These are phyloP conservation scores for Coendou prehensilis DNA, from an alignment of 2,797 vertebrate genomes.

Conservation along the genomic window DNA sequence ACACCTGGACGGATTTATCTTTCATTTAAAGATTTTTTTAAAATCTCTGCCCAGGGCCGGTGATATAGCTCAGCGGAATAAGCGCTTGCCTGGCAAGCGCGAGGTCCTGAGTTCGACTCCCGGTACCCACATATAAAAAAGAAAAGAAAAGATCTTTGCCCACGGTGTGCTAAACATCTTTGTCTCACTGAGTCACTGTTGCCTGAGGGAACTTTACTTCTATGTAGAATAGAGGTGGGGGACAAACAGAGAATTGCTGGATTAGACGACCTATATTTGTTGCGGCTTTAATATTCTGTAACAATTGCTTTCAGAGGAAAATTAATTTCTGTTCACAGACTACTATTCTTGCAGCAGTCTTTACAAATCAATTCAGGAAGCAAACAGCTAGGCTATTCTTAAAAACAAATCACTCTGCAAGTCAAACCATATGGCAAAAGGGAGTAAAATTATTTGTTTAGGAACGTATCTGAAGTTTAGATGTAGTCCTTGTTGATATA, in stretches of 20 bases:
- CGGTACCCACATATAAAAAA: no score
- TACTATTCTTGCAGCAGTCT: slow-evolving; percentile 49
- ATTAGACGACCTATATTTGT: not conserved
- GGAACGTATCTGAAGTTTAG: slow-evolving; percentile 56
- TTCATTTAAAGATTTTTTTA: not conserved
- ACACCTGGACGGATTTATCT: not conserved
- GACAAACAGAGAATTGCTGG: not conserved
- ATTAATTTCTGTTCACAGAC: slow-evolving; percentile 73
- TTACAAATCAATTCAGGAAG: slow-evolving; percentile 83
- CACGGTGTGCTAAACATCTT: not conserved
- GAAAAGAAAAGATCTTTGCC: not conserved
- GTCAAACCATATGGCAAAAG: slow-evolving; percentile 71
- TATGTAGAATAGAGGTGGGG: not conserved
- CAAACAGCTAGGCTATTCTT: slow-evolving; percentile 58
- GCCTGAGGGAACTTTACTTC: not conserved
- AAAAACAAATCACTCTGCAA: slow-evolving; percentile 77
- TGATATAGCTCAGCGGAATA: no score
- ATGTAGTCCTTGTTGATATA: slow-evolving; percentile 71
- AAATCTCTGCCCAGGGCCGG: not conserved
- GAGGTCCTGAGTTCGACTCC: no score
- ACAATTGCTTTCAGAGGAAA: slow-evolving; percentile 59
- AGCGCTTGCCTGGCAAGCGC: no score
- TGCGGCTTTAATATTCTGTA: not conserved
- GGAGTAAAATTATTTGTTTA: slow-evolving; percentile 72
- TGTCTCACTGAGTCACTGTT: not conserved